Base-by-base conservation (phyloP, 2,888 invertebrate genomes). In the Sarcophaga subvicina region DNA sequence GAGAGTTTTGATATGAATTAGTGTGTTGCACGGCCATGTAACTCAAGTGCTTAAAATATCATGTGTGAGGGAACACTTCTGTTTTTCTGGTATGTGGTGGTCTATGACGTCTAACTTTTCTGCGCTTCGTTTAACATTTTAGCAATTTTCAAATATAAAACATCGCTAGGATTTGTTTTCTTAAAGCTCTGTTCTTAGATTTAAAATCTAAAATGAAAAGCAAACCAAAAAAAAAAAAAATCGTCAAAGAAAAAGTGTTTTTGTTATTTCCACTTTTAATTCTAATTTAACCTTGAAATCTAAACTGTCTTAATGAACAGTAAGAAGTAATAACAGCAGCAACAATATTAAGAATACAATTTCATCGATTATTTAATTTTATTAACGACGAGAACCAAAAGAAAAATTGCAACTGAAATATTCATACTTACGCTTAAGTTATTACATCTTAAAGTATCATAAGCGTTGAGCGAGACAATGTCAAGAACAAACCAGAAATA, bases 401-500 rank as follows among this genome's bases (percentile, higher is more conserved):
- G n/a, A 66, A 60, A 54, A 17, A 66, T 49, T 8, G 10, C 22
- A 62, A 47, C 67, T 37, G 60, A 70, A 25, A 71, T 20, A 67
- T 25, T 59, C n/a, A 72, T 60, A 82, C 59, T 5, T 17, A 54
- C 14, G 17, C 12, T 14, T 54, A 71, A 62, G 14, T 75, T 71
- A 71, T 80, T 67, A 49, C 84, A 66, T 70, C 60, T 84, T 60
- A 64, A 11, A 80, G 69, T 60, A 70, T 73, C 73, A 78, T 59
- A 73, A 85, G 70, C 66, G 63, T 63, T 62, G 67, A 82, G 79
- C 70, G 72, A 84, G 81, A 79, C 87, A 87, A 87, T 87, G 87
- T 87, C 87, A 87, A 87, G 87, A 87, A 25, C 84, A 84, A 84
- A 82, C 75, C 62, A 76, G 83, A 83, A 83, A 80, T 59, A 63